Conservation (phyloP, 2,113 vertebrate species). For the Zosterops lateralis region DNA sequence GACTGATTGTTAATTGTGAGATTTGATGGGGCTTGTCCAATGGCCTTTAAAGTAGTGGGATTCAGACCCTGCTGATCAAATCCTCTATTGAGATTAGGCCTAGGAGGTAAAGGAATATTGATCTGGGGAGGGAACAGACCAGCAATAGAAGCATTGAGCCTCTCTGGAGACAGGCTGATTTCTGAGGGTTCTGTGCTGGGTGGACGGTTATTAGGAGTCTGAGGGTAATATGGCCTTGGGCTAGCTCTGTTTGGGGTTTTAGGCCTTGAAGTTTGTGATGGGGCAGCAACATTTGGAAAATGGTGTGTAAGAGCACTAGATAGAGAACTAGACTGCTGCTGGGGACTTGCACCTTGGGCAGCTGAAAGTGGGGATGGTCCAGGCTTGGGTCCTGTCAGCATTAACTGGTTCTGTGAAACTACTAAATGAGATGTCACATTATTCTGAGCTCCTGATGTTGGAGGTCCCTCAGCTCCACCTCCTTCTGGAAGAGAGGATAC, state of each 20-base stretch:
- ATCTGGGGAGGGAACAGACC: conserved; percentile 98
- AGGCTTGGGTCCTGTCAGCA: conserved; percentile 85
- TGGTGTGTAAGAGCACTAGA: conserved; percentile 83
- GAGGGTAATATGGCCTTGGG: conserved; percentile 93
- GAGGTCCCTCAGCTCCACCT: conserved; percentile 67
- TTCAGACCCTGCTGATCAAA: conserved; percentile 99
- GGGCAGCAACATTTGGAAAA: conserved; percentile 88
- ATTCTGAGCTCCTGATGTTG: conserved; percentile 72
- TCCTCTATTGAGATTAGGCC: conserved; percentile 88
- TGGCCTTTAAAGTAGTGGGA: conserved; percentile 97
- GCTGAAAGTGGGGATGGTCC: conserved; percentile 82
- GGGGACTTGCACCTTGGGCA: conserved; percentile 88
- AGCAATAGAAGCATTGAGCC: conserved; percentile 96
- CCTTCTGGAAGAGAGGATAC: conserved; percentile 69
- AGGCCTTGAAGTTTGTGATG: conserved; percentile 91
- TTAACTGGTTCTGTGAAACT: conserved; percentile 83
- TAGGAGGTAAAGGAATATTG: conserved; percentile 96
- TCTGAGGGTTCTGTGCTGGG: conserved; percentile 97
- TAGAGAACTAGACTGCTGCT: conserved; percentile 84
- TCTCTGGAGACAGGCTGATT: conserved; percentile 96
- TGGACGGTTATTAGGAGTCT: conserved; percentile 95
- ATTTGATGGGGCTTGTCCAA: conserved; percentile 93
- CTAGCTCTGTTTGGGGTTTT: conserved; percentile 98
- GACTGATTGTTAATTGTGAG: conserved; percentile 76
- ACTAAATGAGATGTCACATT: conserved; percentile 87